A percentile compares a stretch with the other conserved stretches of the same genome.
These are phyloP conservation scores for Malurus leucopterus DNA, from an alignment of 2,797 vertebrate species.

Conservation along the genomic window DNA sequence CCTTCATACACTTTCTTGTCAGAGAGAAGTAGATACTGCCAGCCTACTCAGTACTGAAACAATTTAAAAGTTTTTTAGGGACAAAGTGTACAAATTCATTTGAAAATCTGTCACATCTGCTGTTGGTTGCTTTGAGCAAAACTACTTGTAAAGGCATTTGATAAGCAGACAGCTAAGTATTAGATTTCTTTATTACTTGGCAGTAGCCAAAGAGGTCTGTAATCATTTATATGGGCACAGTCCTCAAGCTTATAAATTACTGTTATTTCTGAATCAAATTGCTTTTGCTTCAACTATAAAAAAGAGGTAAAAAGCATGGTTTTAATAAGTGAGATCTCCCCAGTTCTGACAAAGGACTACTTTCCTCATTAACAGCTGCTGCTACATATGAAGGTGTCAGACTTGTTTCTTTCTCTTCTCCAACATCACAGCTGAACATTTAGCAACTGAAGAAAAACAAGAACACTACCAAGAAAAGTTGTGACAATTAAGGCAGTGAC, in stretches of 20 bases:
- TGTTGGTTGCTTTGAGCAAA: background rate
- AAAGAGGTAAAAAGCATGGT: background rate
- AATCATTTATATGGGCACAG: background rate
- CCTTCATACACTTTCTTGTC: background rate
- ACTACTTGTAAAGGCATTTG: background rate
- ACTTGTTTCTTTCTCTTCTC: background rate
- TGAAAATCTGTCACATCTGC: background rate
- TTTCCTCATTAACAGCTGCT: background rate
- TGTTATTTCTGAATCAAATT: constrained; percentile 13
- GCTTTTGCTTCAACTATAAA: background rate
- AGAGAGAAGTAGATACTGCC: background rate
- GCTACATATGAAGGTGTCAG: rapidly evolving
- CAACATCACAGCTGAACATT: background rate
- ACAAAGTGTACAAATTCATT: background rate
- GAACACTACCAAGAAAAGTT: background rate
- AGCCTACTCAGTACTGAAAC: background rate
- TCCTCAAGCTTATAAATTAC: background rate
- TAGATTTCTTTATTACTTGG: background rate
- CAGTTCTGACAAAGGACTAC: background rate
- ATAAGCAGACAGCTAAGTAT: background rate
- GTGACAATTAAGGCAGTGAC: background rate
- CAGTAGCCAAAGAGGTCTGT: background rate
- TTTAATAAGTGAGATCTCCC: background rate
- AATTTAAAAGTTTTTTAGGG: background rate
- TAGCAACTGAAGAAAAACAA: background rate